phyloP scores from a whole-genome alignment of 92 coral and sea anemone species.

The Montipora capitata region DNA sequence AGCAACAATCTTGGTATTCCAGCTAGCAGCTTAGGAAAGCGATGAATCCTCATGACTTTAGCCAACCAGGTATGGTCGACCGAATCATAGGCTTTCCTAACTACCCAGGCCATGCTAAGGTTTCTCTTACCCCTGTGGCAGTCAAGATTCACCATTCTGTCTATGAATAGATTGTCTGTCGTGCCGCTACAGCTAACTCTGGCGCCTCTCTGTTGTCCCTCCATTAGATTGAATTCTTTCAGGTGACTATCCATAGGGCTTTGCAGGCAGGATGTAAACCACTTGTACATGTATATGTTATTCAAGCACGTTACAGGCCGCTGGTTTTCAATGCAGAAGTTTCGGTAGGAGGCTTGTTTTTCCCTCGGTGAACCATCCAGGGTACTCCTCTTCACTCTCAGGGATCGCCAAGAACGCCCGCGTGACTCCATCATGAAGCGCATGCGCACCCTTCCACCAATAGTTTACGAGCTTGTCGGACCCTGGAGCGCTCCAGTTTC shows the following conservation, averaged over 20 bases:
- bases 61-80: slow-evolving; percentile 46
- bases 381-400: slow-evolving; percentile 23
- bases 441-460: slow-evolving; percentile 68
- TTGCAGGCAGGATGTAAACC: slow-evolving; percentile 67
- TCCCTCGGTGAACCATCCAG: slow-evolving; percentile 60
- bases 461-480: slow-evolving; percentile 58
- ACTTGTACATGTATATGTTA: slow-evolving; percentile 56
- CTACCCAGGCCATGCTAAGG: slow-evolving; percentile 79
- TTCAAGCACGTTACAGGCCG: slow-evolving; percentile 74
- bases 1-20: slow-evolving; percentile 38
- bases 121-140: slow-evolving; percentile 47
- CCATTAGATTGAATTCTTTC: slow-evolving; percentile 47
- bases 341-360: slow-evolving; percentile 55
- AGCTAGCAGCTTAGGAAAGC: neutral
- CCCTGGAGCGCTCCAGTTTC: slow-evolving; percentile 68
- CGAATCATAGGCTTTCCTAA: slow-evolving; percentile 60
- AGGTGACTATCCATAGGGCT: slow-evolving; percentile 65
- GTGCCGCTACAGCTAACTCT: slow-evolving; percentile 67
- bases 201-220: slow-evolving; percentile 76
- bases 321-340: slow-evolving; percentile 70
- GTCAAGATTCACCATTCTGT: slow-evolving; percentile 68
- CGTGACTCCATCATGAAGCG: slow-evolving; percentile 56
- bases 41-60: neutral
- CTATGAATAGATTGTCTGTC: slow-evolving; percentile 68
- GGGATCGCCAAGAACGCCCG: slow-evolving; percentile 28